phyloP scores from a whole-genome alignment of 2,113 vertebrate genomes.

The Probosciger aterrimus region DNA sequence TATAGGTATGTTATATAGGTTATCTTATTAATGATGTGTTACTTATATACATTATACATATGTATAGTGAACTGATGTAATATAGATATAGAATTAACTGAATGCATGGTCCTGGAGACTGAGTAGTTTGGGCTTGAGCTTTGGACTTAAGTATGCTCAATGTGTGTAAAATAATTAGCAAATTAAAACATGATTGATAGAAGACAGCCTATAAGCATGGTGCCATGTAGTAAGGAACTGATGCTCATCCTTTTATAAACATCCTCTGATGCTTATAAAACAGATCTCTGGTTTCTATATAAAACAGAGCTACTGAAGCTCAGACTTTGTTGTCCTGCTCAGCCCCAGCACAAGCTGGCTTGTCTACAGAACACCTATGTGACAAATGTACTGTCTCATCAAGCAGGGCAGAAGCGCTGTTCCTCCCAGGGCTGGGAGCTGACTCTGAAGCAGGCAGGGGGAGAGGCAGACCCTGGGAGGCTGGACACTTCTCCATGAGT shows the following conservation, averaged over 20 bases:
- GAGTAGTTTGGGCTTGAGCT: background rate
- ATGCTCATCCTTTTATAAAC: background rate
- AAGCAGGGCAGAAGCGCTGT: background rate
- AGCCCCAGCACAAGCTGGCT: background rate
- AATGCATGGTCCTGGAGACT: background rate
- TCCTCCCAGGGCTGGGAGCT: background rate
- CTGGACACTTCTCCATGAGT: background rate
- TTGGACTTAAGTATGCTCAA: background rate
- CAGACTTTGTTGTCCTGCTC: background rate
- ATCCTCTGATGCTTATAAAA: background rate
- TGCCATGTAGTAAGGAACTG: background rate
- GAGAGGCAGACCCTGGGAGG: background rate
- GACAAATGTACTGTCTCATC: background rate
- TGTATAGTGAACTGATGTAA: background rate
- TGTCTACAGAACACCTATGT: background rate
- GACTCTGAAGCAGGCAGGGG: background rate
- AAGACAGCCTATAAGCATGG: background rate
- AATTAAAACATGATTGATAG: background rate
- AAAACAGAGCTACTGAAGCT: background rate
- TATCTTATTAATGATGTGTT: background rate
- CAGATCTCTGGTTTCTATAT: background rate
- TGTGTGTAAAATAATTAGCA: background rate
- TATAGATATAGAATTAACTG: background rate
- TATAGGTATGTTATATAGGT: background rate
- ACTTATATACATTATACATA: background rate